These are phyloP conservation scores for Plectrocnemia conspersa DNA, from an alignment of 1,140 invertebrate species.

Conservation along the genomic window DNA sequence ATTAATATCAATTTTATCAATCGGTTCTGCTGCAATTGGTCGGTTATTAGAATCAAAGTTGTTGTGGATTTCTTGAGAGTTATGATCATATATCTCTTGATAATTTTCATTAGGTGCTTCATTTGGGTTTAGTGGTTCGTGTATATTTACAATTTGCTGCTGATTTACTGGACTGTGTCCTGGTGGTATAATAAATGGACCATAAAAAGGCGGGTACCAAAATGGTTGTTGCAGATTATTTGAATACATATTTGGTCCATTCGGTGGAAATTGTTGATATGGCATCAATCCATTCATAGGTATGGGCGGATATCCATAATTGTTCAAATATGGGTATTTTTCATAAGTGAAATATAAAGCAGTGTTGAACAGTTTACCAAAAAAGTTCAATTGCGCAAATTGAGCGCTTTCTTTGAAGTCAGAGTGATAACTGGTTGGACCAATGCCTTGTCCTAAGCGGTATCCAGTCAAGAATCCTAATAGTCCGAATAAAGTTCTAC, in stretches of 20 bases:
- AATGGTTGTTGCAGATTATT: conserved; percentile 25
- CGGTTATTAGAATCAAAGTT: conserved; percentile 10
- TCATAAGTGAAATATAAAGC: conserved; percentile 20
- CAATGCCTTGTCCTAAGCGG: conserved; percentile 21
- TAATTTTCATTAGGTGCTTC: conserved; percentile 25
- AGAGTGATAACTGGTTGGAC: conserved; percentile 18
- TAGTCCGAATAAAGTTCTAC: conserved; percentile 19
- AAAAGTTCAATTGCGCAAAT: conserved; percentile 20
- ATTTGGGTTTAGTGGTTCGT: conserved; percentile 18
- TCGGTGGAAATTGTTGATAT: neutral
- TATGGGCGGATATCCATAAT: conserved; percentile 5
- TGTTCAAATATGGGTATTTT: conserved; percentile 21
- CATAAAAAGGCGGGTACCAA: conserved; percentile 19
- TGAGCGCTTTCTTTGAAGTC: conserved; percentile 18
- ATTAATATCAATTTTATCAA: conserved; percentile 5
- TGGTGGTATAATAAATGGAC: conserved; percentile 4
- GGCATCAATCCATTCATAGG: no score
- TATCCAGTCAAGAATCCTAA: conserved; percentile 30
- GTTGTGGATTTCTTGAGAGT: conserved; percentile 22
- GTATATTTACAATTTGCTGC: conserved; percentile 27
- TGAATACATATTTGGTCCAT: conserved; percentile 15
- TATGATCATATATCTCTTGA: conserved; percentile 22
- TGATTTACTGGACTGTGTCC: conserved; percentile 27
- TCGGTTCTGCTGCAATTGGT: neutral
- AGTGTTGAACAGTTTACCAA: conserved; percentile 26